Percentiles rank a stretch among this genome's conserved stretches.
These are phyloP conservation scores for Dicerorhinus sumatrensis DNA, from an alignment of 2,113 vertebrate genomes.

Conservation along the genomic window DNA sequence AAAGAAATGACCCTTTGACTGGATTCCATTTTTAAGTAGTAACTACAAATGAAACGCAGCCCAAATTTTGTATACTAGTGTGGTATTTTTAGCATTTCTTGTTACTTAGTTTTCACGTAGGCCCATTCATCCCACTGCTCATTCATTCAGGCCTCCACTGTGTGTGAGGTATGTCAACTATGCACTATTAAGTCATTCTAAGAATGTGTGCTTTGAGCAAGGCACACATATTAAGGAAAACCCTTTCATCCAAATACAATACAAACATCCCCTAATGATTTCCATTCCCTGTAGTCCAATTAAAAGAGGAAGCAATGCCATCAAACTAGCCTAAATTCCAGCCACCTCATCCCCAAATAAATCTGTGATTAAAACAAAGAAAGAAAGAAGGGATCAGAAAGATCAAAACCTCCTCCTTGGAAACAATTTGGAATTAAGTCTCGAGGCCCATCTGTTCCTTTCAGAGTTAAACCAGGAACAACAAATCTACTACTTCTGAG, in stretches of 20 bases:
- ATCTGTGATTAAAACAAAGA: not conserved
- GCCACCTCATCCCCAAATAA: not conserved
- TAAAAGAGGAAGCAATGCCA: constrained; percentile 75
- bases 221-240: constrained; percentile 74
- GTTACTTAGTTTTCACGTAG: not conserved
- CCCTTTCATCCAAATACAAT: constrained; percentile 78
- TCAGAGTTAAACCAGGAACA: constrained; percentile 71
- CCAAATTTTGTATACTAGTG: not conserved
- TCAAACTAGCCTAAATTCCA: constrained; percentile 71
- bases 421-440: constrained; percentile 74
- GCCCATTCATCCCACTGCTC: constrained; percentile 2
- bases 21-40: constrained; percentile 50
- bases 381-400: not conserved
- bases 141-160: constrained; percentile 1
- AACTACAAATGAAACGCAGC: not conserved
- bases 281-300: constrained; percentile 75
- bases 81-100: constrained; percentile 32
- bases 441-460: constrained; percentile 46
- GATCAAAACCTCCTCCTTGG: constrained; percentile 69
- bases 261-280: constrained; percentile 76
- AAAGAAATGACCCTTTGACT: constrained; percentile 10
- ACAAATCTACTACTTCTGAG: constrained; percentile 21
- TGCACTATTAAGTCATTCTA: constrained; percentile 65
- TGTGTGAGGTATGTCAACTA: constrained; percentile 64
- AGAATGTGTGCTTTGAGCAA: constrained; percentile 74